Evolutionary conservation across 2,888 invertebrate species (phyloP).

Genomic region (Morinoia aosen): DNA sequence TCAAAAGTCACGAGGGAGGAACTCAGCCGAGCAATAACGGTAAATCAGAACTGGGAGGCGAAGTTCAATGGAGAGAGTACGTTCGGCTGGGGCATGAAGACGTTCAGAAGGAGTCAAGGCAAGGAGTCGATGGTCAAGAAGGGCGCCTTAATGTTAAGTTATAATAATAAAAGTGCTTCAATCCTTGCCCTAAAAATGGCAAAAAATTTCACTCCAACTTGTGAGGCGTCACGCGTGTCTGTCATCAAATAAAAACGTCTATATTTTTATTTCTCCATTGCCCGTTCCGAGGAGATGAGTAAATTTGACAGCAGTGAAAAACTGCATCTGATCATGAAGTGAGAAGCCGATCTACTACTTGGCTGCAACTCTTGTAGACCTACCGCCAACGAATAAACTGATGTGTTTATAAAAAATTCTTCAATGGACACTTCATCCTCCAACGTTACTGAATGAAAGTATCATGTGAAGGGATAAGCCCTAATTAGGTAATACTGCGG

Average conservation of each 20-base stretch:
- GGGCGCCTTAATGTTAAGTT: slow-evolving; percentile 12
- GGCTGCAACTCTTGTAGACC: background rate
- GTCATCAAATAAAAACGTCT: background rate
- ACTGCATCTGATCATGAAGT: background rate
- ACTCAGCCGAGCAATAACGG: background rate
- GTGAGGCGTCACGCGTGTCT: background rate
- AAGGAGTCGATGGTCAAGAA: slow-evolving; percentile 51
- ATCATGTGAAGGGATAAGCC: background rate
- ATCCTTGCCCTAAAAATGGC: slow-evolving; percentile 8
- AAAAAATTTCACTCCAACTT: background rate
- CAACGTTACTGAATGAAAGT: background rate
- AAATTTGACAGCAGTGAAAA: background rate
- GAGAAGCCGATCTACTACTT: background rate
- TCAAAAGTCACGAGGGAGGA: background rate
- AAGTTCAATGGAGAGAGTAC: background rate
- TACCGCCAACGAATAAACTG: background rate
- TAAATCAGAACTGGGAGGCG: background rate
- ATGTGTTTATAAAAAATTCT: background rate
- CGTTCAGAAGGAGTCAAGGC: slow-evolving; percentile 21
- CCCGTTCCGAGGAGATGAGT: background rate
- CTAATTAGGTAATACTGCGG: background rate
- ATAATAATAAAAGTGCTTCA: slow-evolving; percentile 39
- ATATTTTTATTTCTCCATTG: background rate
- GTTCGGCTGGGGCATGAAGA: background rate
- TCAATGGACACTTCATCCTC: background rate